Evolutionary conservation across 2,113 vertebrate genomes (phyloP).

Genomic region (Neodon shergylaensis): DNA sequence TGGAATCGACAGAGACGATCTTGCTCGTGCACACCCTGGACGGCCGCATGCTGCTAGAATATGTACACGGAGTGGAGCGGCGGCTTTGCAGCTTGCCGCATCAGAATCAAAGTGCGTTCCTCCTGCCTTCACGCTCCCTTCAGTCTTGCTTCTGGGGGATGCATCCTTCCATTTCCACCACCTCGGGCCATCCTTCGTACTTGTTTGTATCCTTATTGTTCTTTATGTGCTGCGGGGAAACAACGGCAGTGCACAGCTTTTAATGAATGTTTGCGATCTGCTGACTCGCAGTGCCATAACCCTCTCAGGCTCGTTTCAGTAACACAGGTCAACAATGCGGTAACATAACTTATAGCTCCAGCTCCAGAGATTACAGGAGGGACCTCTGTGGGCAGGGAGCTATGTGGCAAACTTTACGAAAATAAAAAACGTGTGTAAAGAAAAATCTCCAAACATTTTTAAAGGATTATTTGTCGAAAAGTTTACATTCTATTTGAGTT

Average conservation of each 20-base stretch:
- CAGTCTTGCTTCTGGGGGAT: slow-evolving; percentile 92
- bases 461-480: slow-evolving; percentile 32
- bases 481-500: not conserved
- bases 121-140: slow-evolving; percentile 53
- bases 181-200: slow-evolving; percentile 98
- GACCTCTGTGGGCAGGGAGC: not conserved
- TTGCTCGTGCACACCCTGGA: slow-evolving; percentile 86
- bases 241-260: not conserved
- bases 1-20: slow-evolving; percentile 79
- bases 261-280: not conserved
- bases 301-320: not conserved
- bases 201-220: slow-evolving; percentile 97
- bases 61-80: slow-evolving; percentile 79
- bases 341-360: not conserved
- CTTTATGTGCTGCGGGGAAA: slow-evolving; percentile 93
- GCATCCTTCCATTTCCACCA: slow-evolving; percentile 99
- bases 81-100: slow-evolving; percentile 71
- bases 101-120: slow-evolving; percentile 78
- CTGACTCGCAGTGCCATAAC: not conserved
- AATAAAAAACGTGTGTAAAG: not conserved
- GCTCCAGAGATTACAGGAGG: not conserved
- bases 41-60: slow-evolving; percentile 84
- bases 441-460: not conserved
- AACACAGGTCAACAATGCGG: not conserved
- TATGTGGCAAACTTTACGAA: not conserved